These are phyloP conservation scores for Heliconius charithonia DNA, from an alignment of 2,888 invertebrate species.

Conservation along the genomic window DNA sequence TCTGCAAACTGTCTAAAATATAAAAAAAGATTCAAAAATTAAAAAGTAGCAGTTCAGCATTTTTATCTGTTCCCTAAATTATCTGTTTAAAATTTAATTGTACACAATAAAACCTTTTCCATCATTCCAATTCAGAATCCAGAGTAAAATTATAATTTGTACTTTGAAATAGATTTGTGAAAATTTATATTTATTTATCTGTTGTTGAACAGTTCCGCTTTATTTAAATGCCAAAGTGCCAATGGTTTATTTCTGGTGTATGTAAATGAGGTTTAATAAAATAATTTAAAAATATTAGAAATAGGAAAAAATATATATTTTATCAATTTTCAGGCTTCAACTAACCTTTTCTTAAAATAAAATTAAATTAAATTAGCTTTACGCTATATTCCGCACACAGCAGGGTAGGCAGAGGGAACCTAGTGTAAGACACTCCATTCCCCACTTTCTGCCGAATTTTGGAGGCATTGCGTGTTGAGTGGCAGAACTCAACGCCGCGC, in stretches of 20 bases:
- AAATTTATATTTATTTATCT: not conserved
- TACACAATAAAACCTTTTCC: not conserved
- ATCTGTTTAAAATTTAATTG: constrained; percentile 3
- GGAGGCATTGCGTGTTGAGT: too few relatives aligned
- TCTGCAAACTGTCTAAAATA: too few relatives aligned
- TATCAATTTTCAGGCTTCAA: too few relatives aligned
- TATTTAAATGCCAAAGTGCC: too few relatives aligned
- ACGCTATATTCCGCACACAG: too few relatives aligned
- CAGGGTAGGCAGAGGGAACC: too few relatives aligned
- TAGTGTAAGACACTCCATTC: too few relatives aligned
- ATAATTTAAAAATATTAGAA: not conserved
- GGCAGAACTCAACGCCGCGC: too few relatives aligned
- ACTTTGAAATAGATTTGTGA: constrained; percentile 1
- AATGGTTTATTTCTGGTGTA: not conserved
- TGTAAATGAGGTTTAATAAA: not conserved
- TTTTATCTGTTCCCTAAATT: not conserved
- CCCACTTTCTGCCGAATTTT: too few relatives aligned
- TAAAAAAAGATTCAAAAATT: not conserved
- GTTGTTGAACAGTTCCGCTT: constrained; percentile 5
- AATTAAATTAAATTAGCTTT: too few relatives aligned
- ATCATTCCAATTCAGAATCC: not conserved
- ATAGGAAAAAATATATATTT: too few relatives aligned
- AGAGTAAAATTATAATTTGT: not conserved
- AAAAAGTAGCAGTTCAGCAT: not conserved
- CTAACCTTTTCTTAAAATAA: too few relatives aligned